A percentile compares a stretch with the other conserved stretches of the same genome.
Conservation (phyloP, 1,140 invertebrate genomes). For the Drosophila takahashii region DNA sequence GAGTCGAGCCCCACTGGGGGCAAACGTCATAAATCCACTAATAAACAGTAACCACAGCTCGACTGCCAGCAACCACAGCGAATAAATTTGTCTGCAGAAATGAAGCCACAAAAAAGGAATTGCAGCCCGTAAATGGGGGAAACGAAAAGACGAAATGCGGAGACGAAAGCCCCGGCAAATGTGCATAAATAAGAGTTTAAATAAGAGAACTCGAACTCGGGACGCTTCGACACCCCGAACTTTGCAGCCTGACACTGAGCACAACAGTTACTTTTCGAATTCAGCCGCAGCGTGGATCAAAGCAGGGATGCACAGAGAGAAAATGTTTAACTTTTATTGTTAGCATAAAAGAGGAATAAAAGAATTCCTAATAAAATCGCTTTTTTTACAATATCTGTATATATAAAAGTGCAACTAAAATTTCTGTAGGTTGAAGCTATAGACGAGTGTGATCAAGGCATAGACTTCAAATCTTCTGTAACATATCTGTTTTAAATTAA, state of each 20-base stretch:
- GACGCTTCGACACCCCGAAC: conserved; percentile 62
- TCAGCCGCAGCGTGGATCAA: conserved; percentile 23
- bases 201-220: conserved; percentile 59
- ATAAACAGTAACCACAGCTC: conserved; percentile 51
- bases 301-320: conserved; percentile 6
- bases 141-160: not conserved
- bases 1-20: conserved; percentile 31
- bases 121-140: conserved; percentile 12
- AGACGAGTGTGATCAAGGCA: too few relatives aligned
- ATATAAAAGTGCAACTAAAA: too few relatives aligned
- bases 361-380: too few relatives aligned
- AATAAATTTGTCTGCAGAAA: conserved; percentile 76
- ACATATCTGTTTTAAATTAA: too few relatives aligned
- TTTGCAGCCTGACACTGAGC: conserved; percentile 36
- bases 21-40: conserved; percentile 71
- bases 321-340: too few relatives aligned
- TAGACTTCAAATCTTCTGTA: too few relatives aligned
- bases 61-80: conserved; percentile 14
- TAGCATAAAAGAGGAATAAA: too few relatives aligned
- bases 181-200: conserved; percentile 80
- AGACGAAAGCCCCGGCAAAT: conserved; percentile 21
- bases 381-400: too few relatives aligned
- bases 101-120: conserved; percentile 63
- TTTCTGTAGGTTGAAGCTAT: too few relatives aligned
- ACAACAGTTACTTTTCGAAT: conserved; percentile 74